Percentiles rank a stretch among this genome's conserved stretches.
These are phyloP conservation scores for Linnaemya tessellans DNA, from an alignment of 2,888 invertebrate species.

Conservation along the genomic window DNA sequence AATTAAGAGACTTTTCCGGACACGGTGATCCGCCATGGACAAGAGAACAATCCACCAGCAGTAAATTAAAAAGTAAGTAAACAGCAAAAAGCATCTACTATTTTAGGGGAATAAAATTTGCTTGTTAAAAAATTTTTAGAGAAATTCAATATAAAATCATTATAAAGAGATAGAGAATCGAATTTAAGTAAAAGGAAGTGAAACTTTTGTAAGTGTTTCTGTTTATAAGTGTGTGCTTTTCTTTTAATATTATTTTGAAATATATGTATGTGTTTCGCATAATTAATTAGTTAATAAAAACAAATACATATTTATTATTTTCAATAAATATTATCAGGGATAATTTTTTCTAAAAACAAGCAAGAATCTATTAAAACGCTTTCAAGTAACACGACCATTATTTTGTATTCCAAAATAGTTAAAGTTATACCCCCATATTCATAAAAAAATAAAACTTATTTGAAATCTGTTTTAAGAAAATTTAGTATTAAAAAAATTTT, in stretches of 20 bases:
- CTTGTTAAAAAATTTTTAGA: background rate
- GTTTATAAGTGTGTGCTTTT: background rate
- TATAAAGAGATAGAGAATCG: background rate
- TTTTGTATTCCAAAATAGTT: conserved; percentile 24
- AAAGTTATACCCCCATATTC: too few relatives aligned
- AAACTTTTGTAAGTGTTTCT: conserved; percentile 59
- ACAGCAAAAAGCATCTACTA: background rate
- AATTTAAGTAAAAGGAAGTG: conserved; percentile 71
- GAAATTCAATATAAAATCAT: conserved; percentile 7
- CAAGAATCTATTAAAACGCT: conserved; percentile 7
- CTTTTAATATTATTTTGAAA: conserved; percentile 35
- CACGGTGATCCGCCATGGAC: conserved; percentile 99
- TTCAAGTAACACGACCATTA: conserved; percentile 8
- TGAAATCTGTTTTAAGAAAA: too few relatives aligned
- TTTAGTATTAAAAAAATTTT: too few relatives aligned
- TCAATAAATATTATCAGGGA: conserved; percentile 13
- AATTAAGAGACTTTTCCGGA: conserved; percentile 96
- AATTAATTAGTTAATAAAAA: conserved; percentile 52
- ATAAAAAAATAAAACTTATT: too few relatives aligned
- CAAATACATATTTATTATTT: conserved; percentile 28
- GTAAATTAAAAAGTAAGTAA: conserved; percentile 92
- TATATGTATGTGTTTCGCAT: conserved; percentile 61
- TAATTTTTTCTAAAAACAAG: background rate
- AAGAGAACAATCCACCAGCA: conserved; percentile 90
- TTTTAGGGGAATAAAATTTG: background rate